Conservation (phyloP, 2,888 invertebrate genomes). For the Girardia tigrina region DNA sequence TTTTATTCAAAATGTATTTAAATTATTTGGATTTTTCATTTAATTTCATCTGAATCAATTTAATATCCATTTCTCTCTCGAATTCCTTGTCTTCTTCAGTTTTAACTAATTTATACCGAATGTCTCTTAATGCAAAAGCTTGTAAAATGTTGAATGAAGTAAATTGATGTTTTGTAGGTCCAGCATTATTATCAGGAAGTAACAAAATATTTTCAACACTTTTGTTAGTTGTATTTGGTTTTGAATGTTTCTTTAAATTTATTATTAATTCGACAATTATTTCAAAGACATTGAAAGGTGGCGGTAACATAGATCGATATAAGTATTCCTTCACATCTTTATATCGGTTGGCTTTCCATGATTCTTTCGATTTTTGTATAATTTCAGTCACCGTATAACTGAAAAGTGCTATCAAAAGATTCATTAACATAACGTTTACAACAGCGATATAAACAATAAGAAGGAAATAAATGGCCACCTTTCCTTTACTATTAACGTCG, state of each 20-base stretch:
- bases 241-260: not conserved
- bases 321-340: slow-evolving; percentile 33
- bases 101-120: not conserved
- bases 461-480: not conserved
- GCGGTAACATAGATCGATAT: slow-evolving; percentile 30
- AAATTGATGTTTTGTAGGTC: not conserved
- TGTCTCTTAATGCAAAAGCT: not conserved
- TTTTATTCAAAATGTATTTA: not conserved
- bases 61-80: not conserved
- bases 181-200: not conserved
- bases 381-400: slow-evolving; percentile 35
- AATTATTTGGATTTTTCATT: not conserved
- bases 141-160: not conserved
- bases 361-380: slow-evolving; percentile 27
- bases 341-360: slow-evolving; percentile 36
- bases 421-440: slow-evolving; percentile 34
- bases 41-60: not conserved
- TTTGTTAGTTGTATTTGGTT: not conserved
- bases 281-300: not conserved
- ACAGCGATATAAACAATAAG: slow-evolving; percentile 27
- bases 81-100: not conserved
- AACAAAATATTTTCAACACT: not conserved
- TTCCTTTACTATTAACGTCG: not conserved
- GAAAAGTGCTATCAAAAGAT: slow-evolving; percentile 35
- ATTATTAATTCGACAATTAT: not conserved